These are phyloP conservation scores for Pocillopora meandrina DNA, from an alignment of 92 coral and sea anemone genomes.

Conservation along the genomic window DNA sequence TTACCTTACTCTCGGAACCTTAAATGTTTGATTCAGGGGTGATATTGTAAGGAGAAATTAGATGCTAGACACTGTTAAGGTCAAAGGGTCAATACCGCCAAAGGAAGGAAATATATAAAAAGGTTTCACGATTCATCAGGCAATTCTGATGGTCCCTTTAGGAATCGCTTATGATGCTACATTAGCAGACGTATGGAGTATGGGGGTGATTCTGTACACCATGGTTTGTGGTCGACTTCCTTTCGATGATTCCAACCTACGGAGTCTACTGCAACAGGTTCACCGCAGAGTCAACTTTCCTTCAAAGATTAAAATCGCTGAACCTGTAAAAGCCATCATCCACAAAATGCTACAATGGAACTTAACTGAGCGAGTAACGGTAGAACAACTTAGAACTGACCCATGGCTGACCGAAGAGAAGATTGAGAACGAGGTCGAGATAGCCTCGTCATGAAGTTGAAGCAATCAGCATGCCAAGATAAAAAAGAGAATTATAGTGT, in stretches of 20 bases:
- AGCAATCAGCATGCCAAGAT: background rate
- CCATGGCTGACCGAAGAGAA: conserved; percentile 63
- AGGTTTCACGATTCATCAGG: too few relatives aligned
- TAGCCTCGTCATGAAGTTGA: background rate
- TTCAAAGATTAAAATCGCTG: conserved; percentile 75
- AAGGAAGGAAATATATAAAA: too few relatives aligned
- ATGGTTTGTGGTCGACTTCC: conserved; percentile 96
- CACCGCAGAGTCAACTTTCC: conserved; percentile 91
- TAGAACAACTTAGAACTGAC: conserved; percentile 65
- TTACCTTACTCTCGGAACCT: too few relatives aligned
- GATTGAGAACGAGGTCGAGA: background rate
- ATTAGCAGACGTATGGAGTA: conserved; percentile 96
- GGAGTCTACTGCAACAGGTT: conserved; percentile 91
- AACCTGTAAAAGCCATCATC: conserved; percentile 75
- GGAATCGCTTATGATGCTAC: conserved; percentile 98
- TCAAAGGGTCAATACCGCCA: too few relatives aligned
- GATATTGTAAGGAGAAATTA: too few relatives aligned
- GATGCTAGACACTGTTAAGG: too few relatives aligned
- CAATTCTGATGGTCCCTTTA: conserved; percentile 15
- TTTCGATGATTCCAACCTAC: conserved; percentile 94
- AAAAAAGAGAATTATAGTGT: background rate
- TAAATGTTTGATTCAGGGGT: too few relatives aligned
- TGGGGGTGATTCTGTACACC: conserved; percentile 98
- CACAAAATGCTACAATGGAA: conserved; percentile 96
- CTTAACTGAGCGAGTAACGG: conserved; percentile 80